Evolutionary conservation across 1,140 invertebrate species (phyloP).

Genomic region (Penaeus indicus): DNA sequence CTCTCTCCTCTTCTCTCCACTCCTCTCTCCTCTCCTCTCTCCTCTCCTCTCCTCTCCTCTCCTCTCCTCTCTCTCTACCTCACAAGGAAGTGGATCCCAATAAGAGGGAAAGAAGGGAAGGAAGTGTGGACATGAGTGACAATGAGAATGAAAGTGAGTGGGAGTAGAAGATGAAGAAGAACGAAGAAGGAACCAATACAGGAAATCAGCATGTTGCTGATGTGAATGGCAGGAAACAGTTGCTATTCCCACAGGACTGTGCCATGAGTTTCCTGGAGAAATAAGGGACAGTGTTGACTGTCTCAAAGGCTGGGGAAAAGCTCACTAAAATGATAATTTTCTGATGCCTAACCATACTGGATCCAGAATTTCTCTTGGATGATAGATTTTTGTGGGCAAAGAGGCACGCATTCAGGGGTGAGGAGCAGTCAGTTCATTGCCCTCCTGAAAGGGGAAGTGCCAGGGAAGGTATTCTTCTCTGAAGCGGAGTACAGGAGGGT

Average conservation of each 20-base stretch:
- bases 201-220: background rate
- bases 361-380: too few relatives aligned
- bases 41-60: background rate
- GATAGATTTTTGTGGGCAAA: too few relatives aligned
- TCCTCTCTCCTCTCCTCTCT: background rate
- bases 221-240: background rate
- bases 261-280: too few relatives aligned
- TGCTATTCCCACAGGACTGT: background rate
- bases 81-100: background rate
- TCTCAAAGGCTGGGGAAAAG: too few relatives aligned
- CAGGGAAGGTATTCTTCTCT: too few relatives aligned
- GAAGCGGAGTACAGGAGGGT: too few relatives aligned
- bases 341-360: too few relatives aligned
- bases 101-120: background rate
- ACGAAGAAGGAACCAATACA: background rate
- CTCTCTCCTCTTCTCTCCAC: background rate
- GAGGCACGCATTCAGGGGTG: too few relatives aligned
- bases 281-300: background rate
- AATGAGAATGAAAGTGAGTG: background rate
- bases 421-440: too few relatives aligned
- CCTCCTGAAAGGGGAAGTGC: too few relatives aligned
- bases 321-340: too few relatives aligned
- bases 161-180: conserved; percentile 27
- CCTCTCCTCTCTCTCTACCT: background rate
- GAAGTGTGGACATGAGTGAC: background rate